Percentiles rank a stretch among this genome's conserved stretches.
phyloP scores from a whole-genome alignment of 2,888 invertebrate genomes.

The Cordilura impudica region DNA sequence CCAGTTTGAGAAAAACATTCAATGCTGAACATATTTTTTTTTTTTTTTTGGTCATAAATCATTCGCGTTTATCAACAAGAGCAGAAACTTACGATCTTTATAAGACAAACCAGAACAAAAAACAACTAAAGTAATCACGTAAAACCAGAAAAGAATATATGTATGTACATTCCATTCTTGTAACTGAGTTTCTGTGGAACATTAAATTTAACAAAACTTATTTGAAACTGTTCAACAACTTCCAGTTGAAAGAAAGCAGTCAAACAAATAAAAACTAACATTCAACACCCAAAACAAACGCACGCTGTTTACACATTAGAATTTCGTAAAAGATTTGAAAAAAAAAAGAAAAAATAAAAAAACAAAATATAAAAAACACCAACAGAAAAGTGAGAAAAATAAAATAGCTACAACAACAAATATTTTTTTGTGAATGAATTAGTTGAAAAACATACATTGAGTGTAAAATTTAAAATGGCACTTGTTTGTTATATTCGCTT shows the following conservation, averaged over 20 bases:
- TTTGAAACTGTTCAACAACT: slow-evolving; percentile 32
- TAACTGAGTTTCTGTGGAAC: neutral
- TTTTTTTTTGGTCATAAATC: neutral
- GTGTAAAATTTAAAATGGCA: neutral
- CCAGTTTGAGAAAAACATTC: neutral
- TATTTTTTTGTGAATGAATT: slow-evolving; percentile 14
- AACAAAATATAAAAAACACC: neutral
- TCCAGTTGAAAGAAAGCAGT: slow-evolving; percentile 56
- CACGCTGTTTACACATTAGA: slow-evolving; percentile 16
- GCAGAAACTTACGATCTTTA: neutral
- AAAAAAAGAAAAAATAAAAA: slow-evolving; percentile 22
- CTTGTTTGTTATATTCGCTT: neutral
- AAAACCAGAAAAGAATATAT: neutral
- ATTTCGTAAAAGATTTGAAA: neutral
- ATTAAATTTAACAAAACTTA: slow-evolving; percentile 37
- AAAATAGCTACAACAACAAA: too few species aligned
- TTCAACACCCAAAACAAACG: slow-evolving; percentile 14
- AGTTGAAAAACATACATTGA: neutral
- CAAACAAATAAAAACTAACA: slow-evolving; percentile 45
- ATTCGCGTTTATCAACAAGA: neutral
- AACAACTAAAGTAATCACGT: neutral
- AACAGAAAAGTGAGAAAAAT: neutral
- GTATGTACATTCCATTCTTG: neutral
- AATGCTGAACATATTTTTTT: neutral
- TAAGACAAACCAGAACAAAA: neutral